Evolutionary conservation across 37 sponge, comb jelly and placozoan genomes (phyloP), one percentile per base, ranked within the genome.

Genomic region (Halichondria panicea): DNA sequence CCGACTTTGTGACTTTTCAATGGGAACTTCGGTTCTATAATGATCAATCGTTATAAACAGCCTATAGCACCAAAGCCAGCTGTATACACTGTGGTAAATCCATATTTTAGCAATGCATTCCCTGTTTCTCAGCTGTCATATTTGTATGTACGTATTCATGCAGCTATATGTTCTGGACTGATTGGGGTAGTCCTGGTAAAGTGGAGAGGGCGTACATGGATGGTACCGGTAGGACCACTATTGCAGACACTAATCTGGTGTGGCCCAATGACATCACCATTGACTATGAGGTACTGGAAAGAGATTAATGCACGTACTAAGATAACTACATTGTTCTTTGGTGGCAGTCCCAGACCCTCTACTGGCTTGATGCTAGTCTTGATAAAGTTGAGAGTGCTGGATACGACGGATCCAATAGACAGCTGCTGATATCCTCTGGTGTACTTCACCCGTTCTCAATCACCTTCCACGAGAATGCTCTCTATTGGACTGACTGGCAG

Each of bases 401-500:
- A 22, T 60, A 69, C 19, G 55, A 87, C 59, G 92, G 92, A 0
- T 53, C 70, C 0, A 65, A 72, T 30, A 65, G 88, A 4, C 45
- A 6, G 11, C 38, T 78, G 0, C 22, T 86, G 11, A 54, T 63
- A 3, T 22, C 18, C 39, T 25, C n/a, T n/a, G 84, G 74, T 46
- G 53, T 89, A 8, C 36, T 52, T 43, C 82, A 80, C 43, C 89
- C 93, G 6, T 88, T 75, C 36, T 46, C 81, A 0, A 68, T 88
- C 22, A 61, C 69, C 9, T 8, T 84, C 18, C 88, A 68, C 34
- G 68, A 76, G 25, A 65, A 75, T 65, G 42, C 58, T 27, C 57
- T 88, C 0, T 92, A 83, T 46, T 83, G 84, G 77, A 78, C 84
- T 24, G 92, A 92, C 53, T 87, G 89, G 85, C 12, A 27, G 2